Evolutionary conservation across 2,888 invertebrate species (phyloP).

Genomic region (Mythimna ferrago): DNA sequence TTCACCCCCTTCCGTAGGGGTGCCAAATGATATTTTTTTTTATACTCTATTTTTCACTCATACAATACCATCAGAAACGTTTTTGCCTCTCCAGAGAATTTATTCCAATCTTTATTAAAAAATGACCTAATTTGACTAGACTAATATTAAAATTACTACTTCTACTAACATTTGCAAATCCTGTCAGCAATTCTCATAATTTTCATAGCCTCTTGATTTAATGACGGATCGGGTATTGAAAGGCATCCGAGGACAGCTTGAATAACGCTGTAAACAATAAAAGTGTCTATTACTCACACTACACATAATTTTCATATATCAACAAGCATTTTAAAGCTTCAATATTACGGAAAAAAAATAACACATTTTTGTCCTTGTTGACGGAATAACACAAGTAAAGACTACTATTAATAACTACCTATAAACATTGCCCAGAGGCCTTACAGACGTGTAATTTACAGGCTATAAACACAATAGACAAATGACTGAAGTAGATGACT

Average conservation of each 20-base stretch:
- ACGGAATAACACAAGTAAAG: constrained; percentile 13
- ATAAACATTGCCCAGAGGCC: not conserved
- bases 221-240: constrained; percentile 92
- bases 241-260: constrained; percentile 94
- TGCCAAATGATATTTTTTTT: no score
- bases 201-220: constrained; percentile 93
- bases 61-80: no score
- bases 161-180: constrained; percentile 92
- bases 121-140: no score
- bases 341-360: constrained; percentile 25
- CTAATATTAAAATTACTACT: not conserved
- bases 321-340: constrained; percentile 21
- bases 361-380: constrained; percentile 33
- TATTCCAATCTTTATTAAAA: no score
- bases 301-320: constrained; percentile 1
- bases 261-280: constrained; percentile 90
- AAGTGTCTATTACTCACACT: not conserved
- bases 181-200: constrained; percentile 93
- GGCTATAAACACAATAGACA: constrained; percentile 3
- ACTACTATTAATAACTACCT: constrained; percentile 13
- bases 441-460: constrained; percentile 1
- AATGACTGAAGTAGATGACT: not conserved
- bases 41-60: no score
- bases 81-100: no score
- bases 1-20: no score